Percentiles rank a stretch among this genome's conserved stretches.
These are phyloP conservation scores for Neoscelio sp. DNA, from an alignment of 2,888 invertebrate genomes.

Conservation along the genomic window DNA sequence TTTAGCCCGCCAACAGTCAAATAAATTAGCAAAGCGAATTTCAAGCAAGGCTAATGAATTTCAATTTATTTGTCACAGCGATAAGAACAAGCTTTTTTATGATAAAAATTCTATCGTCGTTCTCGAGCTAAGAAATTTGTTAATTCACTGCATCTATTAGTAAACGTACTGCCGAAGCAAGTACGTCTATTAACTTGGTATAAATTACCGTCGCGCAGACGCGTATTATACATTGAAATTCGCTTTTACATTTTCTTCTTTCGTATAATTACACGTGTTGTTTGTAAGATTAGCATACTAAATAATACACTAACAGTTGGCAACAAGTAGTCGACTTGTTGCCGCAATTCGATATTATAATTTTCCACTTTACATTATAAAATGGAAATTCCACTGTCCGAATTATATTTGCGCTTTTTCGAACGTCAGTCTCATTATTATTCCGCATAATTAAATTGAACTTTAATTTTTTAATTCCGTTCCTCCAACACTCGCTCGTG, in stretches of 20 bases:
- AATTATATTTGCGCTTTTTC: too few species aligned
- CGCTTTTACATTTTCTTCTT: conserved; percentile 28
- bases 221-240: conserved; percentile 24
- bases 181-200: too few species aligned
- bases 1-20: too few species aligned
- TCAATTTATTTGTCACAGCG: too few species aligned
- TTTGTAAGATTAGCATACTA: conserved; percentile 43
- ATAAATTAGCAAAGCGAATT: too few species aligned
- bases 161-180: too few species aligned
- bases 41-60: neutral
- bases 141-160: conserved; percentile 7
- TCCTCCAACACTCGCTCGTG: too few species aligned
- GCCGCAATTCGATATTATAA: conserved; percentile 45
- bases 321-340: conserved; percentile 60
- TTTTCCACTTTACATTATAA: conserved; percentile 41
- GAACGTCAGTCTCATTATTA: too few species aligned
- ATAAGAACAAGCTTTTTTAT: too few species aligned
- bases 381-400: neutral
- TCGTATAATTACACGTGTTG: conserved; percentile 43
- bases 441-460: too few species aligned
- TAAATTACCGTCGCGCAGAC: conserved; percentile 18
- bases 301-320: conserved; percentile 43
- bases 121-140: neutral
- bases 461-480: too few species aligned
- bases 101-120: too few species aligned